These are phyloP conservation scores for Drosophila koepferae DNA, from an alignment of 2,888 invertebrate species.

Conservation along the genomic window DNA sequence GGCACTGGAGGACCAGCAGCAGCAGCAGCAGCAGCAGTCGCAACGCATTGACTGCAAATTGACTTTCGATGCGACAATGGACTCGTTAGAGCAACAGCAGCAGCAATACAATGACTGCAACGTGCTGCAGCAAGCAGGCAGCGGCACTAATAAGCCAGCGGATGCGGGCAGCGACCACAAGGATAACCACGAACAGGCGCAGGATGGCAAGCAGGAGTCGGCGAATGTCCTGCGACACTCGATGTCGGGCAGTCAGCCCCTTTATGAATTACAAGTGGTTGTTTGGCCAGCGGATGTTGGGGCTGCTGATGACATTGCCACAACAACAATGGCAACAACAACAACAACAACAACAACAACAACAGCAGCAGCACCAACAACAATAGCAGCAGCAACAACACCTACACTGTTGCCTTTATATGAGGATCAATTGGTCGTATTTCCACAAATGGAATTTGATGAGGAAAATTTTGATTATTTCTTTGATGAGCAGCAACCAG, in stretches of 20 bases:
- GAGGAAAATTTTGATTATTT: constrained; percentile 69
- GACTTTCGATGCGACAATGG: constrained; percentile 79
- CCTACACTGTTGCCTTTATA: constrained; percentile 61
- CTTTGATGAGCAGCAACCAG: constrained; percentile 58
- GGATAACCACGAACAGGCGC: constrained; percentile 32
- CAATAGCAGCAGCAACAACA: constrained; percentile 23
- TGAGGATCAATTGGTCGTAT: constrained; percentile 75
- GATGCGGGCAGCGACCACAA: constrained; percentile 30
- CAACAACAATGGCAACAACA: constrained; percentile 28
- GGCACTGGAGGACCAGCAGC: constrained; percentile 20
- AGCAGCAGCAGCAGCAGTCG: constrained; percentile 21
- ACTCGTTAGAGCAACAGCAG: constrained; percentile 65
- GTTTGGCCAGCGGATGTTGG: constrained; percentile 79
- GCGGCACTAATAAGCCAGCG: constrained; percentile 66
- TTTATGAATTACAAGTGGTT: constrained; percentile 81
- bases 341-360: constrained; percentile 9
- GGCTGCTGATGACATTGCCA: constrained; percentile 50
- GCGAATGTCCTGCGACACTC: constrained; percentile 38
- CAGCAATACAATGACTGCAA: constrained; percentile 48
- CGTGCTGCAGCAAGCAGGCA: constrained; percentile 19
- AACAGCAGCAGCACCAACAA: constrained; percentile 4
- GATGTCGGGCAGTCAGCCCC: constrained; percentile 58
- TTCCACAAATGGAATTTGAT: constrained; percentile 74
- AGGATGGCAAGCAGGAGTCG: constrained; percentile 20
- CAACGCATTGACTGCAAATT: constrained; percentile 73